Percentiles rank a stretch among this genome's conserved stretches.
These are phyloP conservation scores for Ellobium chinense DNA, from an alignment of 2,888 invertebrate species.

Conservation along the genomic window DNA sequence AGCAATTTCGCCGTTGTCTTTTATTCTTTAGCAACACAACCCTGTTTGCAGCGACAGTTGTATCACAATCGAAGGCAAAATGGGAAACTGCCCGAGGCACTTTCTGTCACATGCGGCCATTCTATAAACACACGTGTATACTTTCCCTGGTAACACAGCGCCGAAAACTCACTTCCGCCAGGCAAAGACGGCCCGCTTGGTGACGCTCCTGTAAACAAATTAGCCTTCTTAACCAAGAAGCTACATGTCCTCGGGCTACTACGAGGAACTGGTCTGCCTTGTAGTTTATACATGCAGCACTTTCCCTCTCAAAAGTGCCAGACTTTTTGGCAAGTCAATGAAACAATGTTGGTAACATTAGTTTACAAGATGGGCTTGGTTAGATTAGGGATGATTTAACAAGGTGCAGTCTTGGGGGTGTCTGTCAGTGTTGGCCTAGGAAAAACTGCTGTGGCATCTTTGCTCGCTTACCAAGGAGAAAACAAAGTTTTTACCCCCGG, in stretches of 20 bases:
- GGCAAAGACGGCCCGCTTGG: not conserved
- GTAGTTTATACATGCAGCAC: not conserved
- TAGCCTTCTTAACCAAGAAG: not conserved
- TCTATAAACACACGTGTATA: constrained; percentile 33
- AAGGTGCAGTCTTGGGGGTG: too few relatives aligned
- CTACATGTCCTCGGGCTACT: not conserved
- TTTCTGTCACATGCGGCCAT: not conserved
- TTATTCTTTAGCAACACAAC: not conserved
- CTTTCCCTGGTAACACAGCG: constrained; percentile 31
- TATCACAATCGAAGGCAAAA: not conserved
- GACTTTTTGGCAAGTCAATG: constrained; percentile 3
- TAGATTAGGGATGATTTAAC: too few relatives aligned
- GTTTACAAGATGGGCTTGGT: not conserved
- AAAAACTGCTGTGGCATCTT: too few relatives aligned
- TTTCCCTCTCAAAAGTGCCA: constrained; percentile 13
- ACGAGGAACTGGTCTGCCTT: not conserved
- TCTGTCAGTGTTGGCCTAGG: too few relatives aligned
- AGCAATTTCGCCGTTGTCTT: too few relatives aligned
- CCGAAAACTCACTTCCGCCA: constrained; percentile 2
- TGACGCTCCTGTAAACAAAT: constrained; percentile 32
- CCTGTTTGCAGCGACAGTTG: not conserved
- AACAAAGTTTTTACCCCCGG: too few relatives aligned
- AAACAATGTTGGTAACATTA: constrained; percentile 25
- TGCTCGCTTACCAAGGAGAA: too few relatives aligned
- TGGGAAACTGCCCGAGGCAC: not conserved